Percentiles rank a stretch among this genome's conserved stretches.
Conservation (phyloP, 2,888 invertebrate genomes). For the Dorcus hopei region DNA sequence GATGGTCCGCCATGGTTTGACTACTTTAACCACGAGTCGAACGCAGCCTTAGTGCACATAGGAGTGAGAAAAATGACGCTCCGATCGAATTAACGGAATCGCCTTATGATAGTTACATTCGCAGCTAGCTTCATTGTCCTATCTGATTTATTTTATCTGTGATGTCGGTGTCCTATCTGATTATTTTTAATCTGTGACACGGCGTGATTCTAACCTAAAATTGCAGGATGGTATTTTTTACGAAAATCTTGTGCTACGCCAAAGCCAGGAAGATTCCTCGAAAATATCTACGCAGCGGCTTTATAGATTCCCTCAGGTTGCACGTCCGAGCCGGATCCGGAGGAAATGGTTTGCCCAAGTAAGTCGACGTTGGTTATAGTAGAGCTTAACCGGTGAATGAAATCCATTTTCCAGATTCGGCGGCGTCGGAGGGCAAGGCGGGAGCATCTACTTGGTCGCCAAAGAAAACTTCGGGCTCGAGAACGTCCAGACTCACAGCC, state of each 20-base stretch:
- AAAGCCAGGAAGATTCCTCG: constrained; percentile 54
- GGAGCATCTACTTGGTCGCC: constrained; percentile 73
- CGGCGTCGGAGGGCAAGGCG: constrained; percentile 89
- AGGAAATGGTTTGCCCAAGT: constrained; percentile 66
- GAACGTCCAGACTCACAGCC: constrained; percentile 53
- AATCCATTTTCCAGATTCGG: constrained; percentile 66
- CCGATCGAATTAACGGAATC: no score
- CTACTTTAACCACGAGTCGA: no score
- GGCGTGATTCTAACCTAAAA: no score
- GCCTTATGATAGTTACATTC: no score
- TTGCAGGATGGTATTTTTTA: constrained; percentile 52
- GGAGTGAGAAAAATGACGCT: no score
- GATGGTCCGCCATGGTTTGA: no score
- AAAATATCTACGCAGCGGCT: constrained; percentile 54
- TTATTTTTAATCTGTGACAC: no score
- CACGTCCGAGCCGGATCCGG: constrained; percentile 82
- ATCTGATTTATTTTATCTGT: no score
- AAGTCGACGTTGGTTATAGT: constrained; percentile 19
- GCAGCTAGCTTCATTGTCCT: no score
- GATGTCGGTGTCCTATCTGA: no score
- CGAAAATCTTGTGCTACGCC: constrained; percentile 48
- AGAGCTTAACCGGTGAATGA: background rate
- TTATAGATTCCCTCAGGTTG: constrained; percentile 78
- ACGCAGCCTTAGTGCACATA: no score
- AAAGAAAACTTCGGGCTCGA: constrained; percentile 60